Base-by-base conservation (phyloP, 2,797 vertebrate genomes). In the Antennarius maculatus region DNA sequence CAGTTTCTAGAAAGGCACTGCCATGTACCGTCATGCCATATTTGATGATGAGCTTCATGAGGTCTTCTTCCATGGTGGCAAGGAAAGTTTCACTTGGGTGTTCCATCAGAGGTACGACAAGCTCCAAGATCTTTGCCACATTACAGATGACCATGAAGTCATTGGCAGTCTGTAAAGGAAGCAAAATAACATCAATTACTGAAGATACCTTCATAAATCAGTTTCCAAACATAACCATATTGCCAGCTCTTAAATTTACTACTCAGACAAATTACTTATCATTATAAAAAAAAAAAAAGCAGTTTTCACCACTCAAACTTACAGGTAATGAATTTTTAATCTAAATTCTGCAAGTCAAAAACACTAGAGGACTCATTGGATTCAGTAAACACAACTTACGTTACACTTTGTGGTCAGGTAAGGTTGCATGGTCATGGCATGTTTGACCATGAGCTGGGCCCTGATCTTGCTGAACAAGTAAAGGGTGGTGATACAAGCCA, bases 121-220 rank as follows among this genome's bases (percentile, higher is more conserved):
- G 93, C 48, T 99, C 97, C 85, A 99, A 89, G 86, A 99, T 98
- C 92, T 98, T 98, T 63, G 97, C 97, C 89, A 99, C 97, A 57
- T 98, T 98, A 92, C 97, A 99, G 84, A 99, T 99, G 82, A 99
- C 97, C 95, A 99, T 96, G 91, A 99, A 98, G 91, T 99, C 97
- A 92, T 98, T 98, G 91, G 97, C 95, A 66, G 94, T 96, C 97
- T 99, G 82, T 39, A 67, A 41, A 16, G n/a, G 23, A 77, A 61
- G 76, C 10, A 42, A 64, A 2, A 46, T 0, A 3, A 43, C 2
- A 51, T 12, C 51, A 18, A 54, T 34, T 48, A 61, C 18, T 5
- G 7, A 4, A 46, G 11, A 66, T 29, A 3, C 8, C 45, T 16
- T 6, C 2, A 39, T 2, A 41, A 0, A 42, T 56, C 2, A 41